Evolutionary conservation across 2,888 invertebrate species (phyloP), one percentile per base, ranked within the genome.

Genomic region (Nemoura dubitans): DNA sequence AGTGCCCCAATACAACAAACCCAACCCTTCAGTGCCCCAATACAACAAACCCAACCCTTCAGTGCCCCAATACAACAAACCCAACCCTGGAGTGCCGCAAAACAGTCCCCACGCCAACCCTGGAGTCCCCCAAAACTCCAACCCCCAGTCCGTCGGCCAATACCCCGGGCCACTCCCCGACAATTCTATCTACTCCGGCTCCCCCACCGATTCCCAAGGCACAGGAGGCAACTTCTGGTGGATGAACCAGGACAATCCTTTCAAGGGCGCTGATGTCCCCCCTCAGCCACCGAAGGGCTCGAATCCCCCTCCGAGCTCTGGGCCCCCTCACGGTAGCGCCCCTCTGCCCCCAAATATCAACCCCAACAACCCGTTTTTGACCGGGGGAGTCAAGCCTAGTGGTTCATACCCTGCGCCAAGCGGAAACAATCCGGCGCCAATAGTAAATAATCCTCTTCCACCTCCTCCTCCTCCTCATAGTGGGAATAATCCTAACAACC

Each of bases 401-500:
- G 28, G 28, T 26, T 28, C 78, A 1, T 78, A 78, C n/a, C 78
- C 78, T 1, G 78, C 26, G 10, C 26, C 78, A 0, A 28, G 78
- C 27, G 78, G 78, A 1, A 26, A 78, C 5, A 78, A 78, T 5
- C 28, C 27, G 0, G 78, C 21, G 2, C 7, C 26, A 16, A 78
- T 5, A 1, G 27, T 6, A 2, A 78, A 78, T 28, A 27, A 26
- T 10, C 78, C 78, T 28, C 21, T n/a, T n/a, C n/a, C n/a, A n/a
- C n/a, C n/a, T n/a, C n/a, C n/a, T n/a, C n/a, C 5, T 76, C 76
- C 76, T 76, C 2, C 21, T 26, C 78, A 2, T 27, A 78, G 43
- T 42, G 82, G 82, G 7, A 42, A 36, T n/a, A 83, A 83, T 42
- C 83, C 83, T 36, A 42, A 26, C 25, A 83, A 83, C 21, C 83